A percentile compares a stretch with the other conserved stretches of the same genome.
phyloP scores from a whole-genome alignment of 2,797 vertebrate genomes.

The Sphenopsis melanotis region DNA sequence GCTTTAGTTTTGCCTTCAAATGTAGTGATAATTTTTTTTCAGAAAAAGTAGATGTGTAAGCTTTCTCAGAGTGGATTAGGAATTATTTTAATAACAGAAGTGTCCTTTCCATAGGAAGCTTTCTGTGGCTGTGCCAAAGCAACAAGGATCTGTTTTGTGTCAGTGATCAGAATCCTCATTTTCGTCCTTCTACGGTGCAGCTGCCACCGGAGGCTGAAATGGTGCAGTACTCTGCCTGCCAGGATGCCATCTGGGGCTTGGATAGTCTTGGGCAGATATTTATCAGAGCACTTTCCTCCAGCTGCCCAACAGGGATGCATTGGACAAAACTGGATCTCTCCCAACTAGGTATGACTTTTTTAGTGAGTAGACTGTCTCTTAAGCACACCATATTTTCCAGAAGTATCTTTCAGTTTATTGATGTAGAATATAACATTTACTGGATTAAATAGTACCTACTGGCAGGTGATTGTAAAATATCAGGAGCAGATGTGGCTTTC shows the following conservation, averaged over 20 bases:
- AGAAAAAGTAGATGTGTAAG: background rate
- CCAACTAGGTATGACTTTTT: conserved; percentile 84
- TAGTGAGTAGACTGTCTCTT: background rate
- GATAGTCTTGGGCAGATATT: conserved; percentile 84
- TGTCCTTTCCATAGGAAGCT: conserved; percentile 79
- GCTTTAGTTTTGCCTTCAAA: background rate
- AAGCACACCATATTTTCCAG: background rate
- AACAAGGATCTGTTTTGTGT: conserved; percentile 92
- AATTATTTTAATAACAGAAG: conserved; percentile 2
- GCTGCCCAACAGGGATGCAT: conserved; percentile 89
- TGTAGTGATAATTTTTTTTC: background rate
- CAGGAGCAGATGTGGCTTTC: background rate
- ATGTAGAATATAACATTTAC: background rate
- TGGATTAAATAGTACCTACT: background rate
- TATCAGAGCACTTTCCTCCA: conserved; percentile 88
- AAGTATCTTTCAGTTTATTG: background rate
- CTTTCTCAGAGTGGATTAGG: background rate
- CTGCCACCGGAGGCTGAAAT: conserved; percentile 88
- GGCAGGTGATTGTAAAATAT: background rate
- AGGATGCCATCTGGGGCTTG: conserved; percentile 91
- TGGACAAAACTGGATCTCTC: conserved; percentile 93
- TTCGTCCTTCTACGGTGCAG: conserved; percentile 87
- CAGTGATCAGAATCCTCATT: conserved; percentile 86
- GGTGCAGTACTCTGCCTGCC: conserved; percentile 85
- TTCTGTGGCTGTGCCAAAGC: conserved; percentile 94